Evolutionary conservation across 2,888 invertebrate species (phyloP).

Genomic region (Andrena bucephala): DNA sequence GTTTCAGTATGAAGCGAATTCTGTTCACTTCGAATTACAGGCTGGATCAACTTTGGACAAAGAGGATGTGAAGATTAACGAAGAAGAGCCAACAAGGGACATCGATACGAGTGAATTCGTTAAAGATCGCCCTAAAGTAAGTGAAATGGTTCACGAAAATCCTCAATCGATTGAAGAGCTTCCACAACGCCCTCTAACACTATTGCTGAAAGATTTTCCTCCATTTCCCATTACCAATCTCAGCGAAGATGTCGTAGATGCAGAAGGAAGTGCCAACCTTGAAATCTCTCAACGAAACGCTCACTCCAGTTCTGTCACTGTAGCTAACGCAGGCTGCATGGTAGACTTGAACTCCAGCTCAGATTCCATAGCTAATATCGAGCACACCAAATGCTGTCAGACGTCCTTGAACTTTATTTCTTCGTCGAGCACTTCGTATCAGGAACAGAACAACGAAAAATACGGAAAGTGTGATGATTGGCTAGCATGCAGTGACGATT

Average conservation of each 20-base stretch:
- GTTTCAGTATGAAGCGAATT: background rate
- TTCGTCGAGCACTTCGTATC: background rate
- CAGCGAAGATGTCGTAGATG: background rate
- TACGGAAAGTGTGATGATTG: background rate
- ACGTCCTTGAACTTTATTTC: background rate
- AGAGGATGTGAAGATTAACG: background rate
- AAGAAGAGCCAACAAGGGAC: conserved; percentile 45
- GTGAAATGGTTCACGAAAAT: background rate
- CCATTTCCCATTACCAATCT: background rate
- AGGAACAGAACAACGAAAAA: background rate
- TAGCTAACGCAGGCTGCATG: background rate
- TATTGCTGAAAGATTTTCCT: background rate
- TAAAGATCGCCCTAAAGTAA: background rate
- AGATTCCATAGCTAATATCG: accelerated
- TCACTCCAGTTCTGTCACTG: background rate
- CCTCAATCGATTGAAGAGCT: background rate
- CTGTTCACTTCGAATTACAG: background rate
- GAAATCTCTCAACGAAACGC: background rate
- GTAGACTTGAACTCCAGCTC: background rate
- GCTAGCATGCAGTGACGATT: background rate
- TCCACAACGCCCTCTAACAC: background rate
- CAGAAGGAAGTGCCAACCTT: background rate
- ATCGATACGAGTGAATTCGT: background rate
- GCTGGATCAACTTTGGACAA: background rate
- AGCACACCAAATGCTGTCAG: background rate